Evolutionary conservation across 2,797 vertebrate genomes (phyloP).

Genomic region (Bovichtus variegatus): DNA sequence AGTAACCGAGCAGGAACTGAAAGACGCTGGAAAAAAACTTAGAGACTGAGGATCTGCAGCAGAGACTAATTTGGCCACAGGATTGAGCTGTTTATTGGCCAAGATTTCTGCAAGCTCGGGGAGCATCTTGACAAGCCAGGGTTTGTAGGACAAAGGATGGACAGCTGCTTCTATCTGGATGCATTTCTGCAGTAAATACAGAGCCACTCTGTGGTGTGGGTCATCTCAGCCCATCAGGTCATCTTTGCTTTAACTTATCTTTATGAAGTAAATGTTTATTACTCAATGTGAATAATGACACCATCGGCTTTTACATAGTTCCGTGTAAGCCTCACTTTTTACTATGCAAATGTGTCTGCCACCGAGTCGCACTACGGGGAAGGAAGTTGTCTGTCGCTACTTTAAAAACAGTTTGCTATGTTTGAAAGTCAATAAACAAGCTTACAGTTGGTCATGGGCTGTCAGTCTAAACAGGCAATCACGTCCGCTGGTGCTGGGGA

Average conservation of each 20-base stretch:
- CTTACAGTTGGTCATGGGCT: not conserved
- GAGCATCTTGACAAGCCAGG: slow-evolving; percentile 29
- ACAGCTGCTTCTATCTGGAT: slow-evolving; percentile 19
- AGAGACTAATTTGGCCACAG: slow-evolving; percentile 25
- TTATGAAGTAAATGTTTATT: too few relatives aligned
- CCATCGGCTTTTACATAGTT: too few relatives aligned
- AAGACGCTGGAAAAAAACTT: not conserved
- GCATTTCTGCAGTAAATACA: slow-evolving; percentile 33
- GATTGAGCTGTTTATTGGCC: slow-evolving; percentile 29
- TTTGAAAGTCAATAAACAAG: slow-evolving; percentile 28
- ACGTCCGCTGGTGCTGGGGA: not conserved
- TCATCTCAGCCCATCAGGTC: slow-evolving; percentile 26
- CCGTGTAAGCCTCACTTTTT: too few relatives aligned
- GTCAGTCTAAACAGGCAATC: slow-evolving; percentile 1
- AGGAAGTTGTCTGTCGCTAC: too few relatives aligned
- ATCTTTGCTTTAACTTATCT: too few relatives aligned
- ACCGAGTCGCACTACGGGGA: too few relatives aligned
- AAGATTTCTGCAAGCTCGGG: slow-evolving; percentile 22
- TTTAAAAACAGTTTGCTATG: not conserved
- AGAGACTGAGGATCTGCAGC: slow-evolving; percentile 5
- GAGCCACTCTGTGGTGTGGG: slow-evolving; percentile 10
- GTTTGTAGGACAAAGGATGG: slow-evolving; percentile 42
- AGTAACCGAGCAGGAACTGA: not conserved
- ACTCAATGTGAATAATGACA: too few relatives aligned
- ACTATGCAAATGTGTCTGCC: too few relatives aligned